Conservation (phyloP, 2,888 invertebrate species). For the Tyria jacobaeae region DNA sequence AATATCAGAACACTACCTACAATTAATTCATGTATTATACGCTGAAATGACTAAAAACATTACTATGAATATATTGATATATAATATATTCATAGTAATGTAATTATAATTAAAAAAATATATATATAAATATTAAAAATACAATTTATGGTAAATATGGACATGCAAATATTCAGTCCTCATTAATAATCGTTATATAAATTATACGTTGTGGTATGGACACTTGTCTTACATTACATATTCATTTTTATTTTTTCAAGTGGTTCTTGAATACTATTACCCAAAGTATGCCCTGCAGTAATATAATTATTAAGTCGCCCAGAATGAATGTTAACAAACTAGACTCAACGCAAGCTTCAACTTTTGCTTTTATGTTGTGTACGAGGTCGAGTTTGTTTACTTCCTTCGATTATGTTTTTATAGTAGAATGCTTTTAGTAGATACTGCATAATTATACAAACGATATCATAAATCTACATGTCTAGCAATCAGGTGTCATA, state of each 20-base stretch:
- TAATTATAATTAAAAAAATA: no score
- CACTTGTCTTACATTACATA: not conserved
- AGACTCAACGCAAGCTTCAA: conserved; percentile 41
- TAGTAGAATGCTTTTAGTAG: conserved; percentile 21
- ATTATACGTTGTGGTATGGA: not conserved
- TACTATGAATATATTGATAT: conserved; percentile 4
- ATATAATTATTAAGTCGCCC: conserved; percentile 11
- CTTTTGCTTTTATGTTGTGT: conserved; percentile 48
- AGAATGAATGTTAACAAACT: conserved; percentile 29
- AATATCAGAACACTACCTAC: not conserved
- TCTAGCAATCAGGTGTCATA: conserved; percentile 21
- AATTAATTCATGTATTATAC: not conserved
- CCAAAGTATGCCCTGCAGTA: conserved; percentile 7
- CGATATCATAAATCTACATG: conserved; percentile 17
- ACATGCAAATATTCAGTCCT: conserved; percentile 24
- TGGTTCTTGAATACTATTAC: conserved; percentile 9
- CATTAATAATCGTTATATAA: not conserved
- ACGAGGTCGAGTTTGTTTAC: conserved; percentile 44
- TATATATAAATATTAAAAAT: not conserved
- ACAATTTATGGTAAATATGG: conserved; percentile 4
- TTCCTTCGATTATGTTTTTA: conserved; percentile 30
- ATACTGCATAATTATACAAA: conserved; percentile 14
- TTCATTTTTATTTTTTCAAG: not conserved
- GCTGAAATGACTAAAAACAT: not conserved
- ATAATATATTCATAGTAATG: no score